Evolutionary conservation across 2,888 invertebrate species (phyloP).

Genomic region (Coelopa pilipes): DNA sequence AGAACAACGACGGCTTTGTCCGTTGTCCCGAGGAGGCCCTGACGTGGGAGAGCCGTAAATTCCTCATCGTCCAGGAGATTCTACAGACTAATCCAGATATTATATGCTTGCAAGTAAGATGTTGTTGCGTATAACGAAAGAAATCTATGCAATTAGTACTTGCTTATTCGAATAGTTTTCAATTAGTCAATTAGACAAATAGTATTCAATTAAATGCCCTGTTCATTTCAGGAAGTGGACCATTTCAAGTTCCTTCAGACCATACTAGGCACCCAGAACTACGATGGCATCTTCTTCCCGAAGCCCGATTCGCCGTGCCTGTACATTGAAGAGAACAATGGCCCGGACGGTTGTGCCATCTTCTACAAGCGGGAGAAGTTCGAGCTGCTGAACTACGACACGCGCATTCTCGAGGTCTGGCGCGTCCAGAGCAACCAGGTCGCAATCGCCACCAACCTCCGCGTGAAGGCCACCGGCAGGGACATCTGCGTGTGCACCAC

Average conservation of each 20-base stretch:
- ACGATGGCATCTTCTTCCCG: conserved; percentile 76
- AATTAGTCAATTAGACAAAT: no score
- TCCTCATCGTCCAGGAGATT: conserved; percentile 78
- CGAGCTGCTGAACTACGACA: conserved; percentile 71
- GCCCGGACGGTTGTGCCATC: conserved; percentile 83
- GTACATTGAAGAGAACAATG: conserved; percentile 77
- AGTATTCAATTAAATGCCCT: background rate
- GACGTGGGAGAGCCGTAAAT: conserved; percentile 75
- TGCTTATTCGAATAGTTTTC: no score
- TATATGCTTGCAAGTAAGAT: conserved; percentile 75
- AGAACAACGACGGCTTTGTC: conserved; percentile 78
- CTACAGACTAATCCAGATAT: conserved; percentile 76
- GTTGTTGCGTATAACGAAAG: no score
- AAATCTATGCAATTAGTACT: no score
- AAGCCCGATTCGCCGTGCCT: conserved; percentile 83
- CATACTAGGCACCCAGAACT: conserved; percentile 73
- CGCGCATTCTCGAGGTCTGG: conserved; percentile 77
- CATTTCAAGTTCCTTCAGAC: conserved; percentile 76
- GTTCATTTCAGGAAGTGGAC: conserved; percentile 74
- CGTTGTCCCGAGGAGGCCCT: conserved; percentile 77
- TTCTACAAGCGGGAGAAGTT: conserved; percentile 76
- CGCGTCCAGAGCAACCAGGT: conserved; percentile 80
- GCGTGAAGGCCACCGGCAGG: conserved; percentile 69
- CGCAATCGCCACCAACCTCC: conserved; percentile 71
- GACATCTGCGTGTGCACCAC: conserved; percentile 77